phyloP scores from a whole-genome alignment of 2,888 invertebrate genomes.

The Machimus rusticus region DNA sequence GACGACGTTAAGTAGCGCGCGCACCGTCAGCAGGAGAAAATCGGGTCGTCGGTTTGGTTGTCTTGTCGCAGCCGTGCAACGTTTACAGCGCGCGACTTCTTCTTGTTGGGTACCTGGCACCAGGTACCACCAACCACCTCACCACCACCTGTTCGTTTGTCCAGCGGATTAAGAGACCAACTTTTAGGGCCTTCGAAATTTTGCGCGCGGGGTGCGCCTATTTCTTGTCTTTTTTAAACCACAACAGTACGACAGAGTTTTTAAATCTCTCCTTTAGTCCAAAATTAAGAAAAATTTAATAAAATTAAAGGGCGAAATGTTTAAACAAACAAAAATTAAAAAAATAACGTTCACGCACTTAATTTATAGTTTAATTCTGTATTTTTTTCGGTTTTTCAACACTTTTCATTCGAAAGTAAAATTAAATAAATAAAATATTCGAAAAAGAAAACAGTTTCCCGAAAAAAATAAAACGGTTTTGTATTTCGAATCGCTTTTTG shows the following conservation, averaged over 20 bases:
- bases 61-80: conserved; percentile 5
- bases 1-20: conserved; percentile 29
- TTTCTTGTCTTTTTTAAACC: not conserved
- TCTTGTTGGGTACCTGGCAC: not conserved
- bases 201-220: not conserved
- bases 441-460: not conserved
- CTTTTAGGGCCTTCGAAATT: not conserved
- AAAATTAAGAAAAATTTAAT: not conserved
- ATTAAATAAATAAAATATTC: not conserved
- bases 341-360: conserved; percentile 15
- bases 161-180: not conserved
- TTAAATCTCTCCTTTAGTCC: not conserved
- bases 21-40: conserved; percentile 43
- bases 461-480: not conserved
- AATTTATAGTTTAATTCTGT: not conserved
- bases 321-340: not conserved
- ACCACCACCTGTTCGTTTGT: conserved; percentile 18
- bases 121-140: not conserved
- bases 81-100: not conserved
- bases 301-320: not conserved
- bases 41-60: conserved; percentile 15
- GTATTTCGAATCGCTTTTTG: not conserved
- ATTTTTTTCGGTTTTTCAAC: not conserved
- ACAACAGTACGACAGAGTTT: not conserved
- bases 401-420: not conserved